Percentiles rank a stretch among this genome's conserved stretches.
Evolutionary conservation across 1,140 invertebrate species (phyloP).

Genomic region (Eumeta japonica): DNA sequence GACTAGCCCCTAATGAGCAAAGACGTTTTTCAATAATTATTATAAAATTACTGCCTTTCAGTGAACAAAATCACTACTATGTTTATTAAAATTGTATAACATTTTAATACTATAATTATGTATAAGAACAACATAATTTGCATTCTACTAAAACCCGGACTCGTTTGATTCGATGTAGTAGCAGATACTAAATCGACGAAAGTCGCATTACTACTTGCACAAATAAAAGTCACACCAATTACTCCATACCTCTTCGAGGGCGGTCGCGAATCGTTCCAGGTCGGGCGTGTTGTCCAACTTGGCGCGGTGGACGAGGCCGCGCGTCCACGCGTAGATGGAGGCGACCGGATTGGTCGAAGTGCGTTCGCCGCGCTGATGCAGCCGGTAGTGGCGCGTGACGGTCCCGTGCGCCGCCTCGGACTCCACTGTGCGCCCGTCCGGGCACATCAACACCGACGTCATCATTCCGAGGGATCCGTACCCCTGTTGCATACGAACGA

Average conservation of each 20-base stretch:
- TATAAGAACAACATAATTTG: too few relatives aligned
- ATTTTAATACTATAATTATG: too few relatives aligned
- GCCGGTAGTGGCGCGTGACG: conserved; percentile 85
- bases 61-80: too few relatives aligned
- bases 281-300: conserved; percentile 78
- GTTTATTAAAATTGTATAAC: too few relatives aligned
- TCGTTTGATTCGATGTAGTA: too few relatives aligned
- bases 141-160: too few relatives aligned
- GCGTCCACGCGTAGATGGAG: conserved; percentile 90
- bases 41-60: too few relatives aligned
- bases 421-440: conserved; percentile 88
- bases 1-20: too few relatives aligned
- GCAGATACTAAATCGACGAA: too few relatives aligned
- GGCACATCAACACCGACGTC: conserved; percentile 89
- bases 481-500: conserved; percentile 68
- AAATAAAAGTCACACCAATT: too few relatives aligned
- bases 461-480: conserved; percentile 87
- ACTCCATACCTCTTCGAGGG: conserved; percentile 56
- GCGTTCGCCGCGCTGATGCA: conserved; percentile 77
- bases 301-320: conserved; percentile 80
- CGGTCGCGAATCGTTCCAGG: conserved; percentile 59
- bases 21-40: too few relatives aligned
- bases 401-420: conserved; percentile 91
- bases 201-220: too few relatives aligned
- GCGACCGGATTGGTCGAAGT: conserved; percentile 91